phyloP scores from a whole-genome alignment of 2,797 vertebrate species.

The Syngnathus rostellatus region DNA sequence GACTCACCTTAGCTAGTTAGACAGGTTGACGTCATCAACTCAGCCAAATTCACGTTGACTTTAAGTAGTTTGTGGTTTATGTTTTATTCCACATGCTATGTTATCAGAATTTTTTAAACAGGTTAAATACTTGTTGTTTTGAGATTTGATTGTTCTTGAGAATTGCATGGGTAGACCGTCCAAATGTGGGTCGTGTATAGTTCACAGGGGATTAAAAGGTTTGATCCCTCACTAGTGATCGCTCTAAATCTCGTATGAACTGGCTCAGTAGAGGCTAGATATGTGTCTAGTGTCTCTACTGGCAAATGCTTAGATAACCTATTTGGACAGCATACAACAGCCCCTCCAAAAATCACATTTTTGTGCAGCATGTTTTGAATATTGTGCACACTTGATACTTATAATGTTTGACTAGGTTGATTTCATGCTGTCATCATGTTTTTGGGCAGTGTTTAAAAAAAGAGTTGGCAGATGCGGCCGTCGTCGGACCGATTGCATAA shows the following conservation, averaged over 20 bases:
- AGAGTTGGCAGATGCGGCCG: constrained; percentile 48
- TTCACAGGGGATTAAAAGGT: constrained; percentile 45
- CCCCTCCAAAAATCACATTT: not conserved
- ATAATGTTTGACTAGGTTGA: constrained; percentile 9
- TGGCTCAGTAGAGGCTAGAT: constrained; percentile 27
- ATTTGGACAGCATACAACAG: not conserved
- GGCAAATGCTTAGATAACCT: constrained; percentile 21
- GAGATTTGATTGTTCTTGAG: not conserved
- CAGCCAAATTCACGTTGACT: constrained; percentile 16
- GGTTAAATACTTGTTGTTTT: not conserved
- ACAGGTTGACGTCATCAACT: constrained; percentile 34
- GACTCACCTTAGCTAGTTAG: constrained; percentile 54
- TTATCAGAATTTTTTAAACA: not conserved
- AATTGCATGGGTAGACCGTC: not conserved
- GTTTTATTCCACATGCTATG: not conserved
- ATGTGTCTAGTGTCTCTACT: constrained; percentile 14
- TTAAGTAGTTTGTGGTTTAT: constrained; percentile 24
- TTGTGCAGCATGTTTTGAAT: not conserved
- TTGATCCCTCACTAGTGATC: constrained; percentile 40
- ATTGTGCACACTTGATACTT: not conserved
- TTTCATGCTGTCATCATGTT: constrained; percentile 22
- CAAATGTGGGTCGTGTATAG: not conserved
- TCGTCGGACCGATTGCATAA: constrained; percentile 58
- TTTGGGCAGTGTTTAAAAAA: constrained; percentile 3
- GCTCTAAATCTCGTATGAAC: constrained; percentile 26